Evolutionary conservation across 2,113 vertebrate species (phyloP).

Genomic region (Sinocyclocheilus anophthalmus): DNA sequence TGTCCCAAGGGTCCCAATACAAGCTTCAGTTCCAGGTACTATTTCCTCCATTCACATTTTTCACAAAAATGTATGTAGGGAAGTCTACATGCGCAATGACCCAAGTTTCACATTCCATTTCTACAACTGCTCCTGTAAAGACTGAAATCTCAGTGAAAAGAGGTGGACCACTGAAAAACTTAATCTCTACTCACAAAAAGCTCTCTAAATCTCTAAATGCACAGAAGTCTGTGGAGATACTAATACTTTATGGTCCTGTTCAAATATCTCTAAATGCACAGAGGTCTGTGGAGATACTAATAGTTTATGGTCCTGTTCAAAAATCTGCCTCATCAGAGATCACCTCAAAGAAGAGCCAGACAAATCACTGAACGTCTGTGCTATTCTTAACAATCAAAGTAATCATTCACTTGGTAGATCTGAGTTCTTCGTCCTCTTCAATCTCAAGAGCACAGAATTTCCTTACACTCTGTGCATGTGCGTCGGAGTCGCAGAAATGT

Average conservation of each 20-base stretch:
- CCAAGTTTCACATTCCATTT: not conserved
- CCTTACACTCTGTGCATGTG: constrained; percentile 39
- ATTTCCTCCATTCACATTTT: not conserved
- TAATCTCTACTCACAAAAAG: too few species aligned
- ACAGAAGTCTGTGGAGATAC: too few species aligned
- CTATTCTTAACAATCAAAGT: constrained; percentile 3
- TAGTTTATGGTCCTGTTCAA: too few species aligned
- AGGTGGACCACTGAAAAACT: too few species aligned
- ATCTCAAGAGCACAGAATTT: not conserved
- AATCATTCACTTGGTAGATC: not conserved
- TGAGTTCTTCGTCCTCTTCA: constrained; percentile 3
- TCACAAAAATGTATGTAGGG: not conserved
- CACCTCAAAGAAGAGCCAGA: not conserved
- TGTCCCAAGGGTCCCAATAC: constrained; percentile 8
- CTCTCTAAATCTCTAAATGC: too few species aligned
- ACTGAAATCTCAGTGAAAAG: too few species aligned
- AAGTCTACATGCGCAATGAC: constrained; percentile 4
- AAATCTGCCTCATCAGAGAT: too few species aligned
- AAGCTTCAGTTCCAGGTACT: not conserved
- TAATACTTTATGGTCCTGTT: too few species aligned
- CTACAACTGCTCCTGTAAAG: not conserved
- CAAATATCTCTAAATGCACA: too few species aligned
- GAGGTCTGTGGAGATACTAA: too few species aligned
- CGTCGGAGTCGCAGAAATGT: not conserved
- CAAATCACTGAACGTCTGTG: constrained; percentile 12